These are phyloP conservation scores for Drosophila carrolli DNA, from an alignment of 1,140 invertebrate species.

Conservation along the genomic window DNA sequence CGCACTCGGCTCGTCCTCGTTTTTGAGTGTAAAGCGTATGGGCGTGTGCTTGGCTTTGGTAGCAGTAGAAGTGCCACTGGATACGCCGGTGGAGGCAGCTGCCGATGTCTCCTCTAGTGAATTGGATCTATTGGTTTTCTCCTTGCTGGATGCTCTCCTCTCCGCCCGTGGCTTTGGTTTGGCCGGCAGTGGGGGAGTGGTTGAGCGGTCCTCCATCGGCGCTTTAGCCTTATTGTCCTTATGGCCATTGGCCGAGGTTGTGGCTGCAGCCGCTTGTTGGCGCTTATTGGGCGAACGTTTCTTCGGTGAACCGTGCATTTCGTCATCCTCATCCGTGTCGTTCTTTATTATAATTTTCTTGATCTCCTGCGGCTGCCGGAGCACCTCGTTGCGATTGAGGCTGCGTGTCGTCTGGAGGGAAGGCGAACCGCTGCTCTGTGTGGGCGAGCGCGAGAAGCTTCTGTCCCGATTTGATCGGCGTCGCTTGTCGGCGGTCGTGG, in stretches of 20 bases:
- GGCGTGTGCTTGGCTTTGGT: constrained; percentile 71
- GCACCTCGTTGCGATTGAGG: constrained; percentile 67
- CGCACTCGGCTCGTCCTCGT: constrained; percentile 39
- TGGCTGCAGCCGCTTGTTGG: neutral
- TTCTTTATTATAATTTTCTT: constrained; percentile 81
- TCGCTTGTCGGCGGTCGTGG: constrained; percentile 48
- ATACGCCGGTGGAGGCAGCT: neutral
- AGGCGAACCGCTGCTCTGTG: constrained; percentile 66
- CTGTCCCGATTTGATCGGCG: constrained; percentile 46
- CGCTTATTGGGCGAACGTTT: constrained; percentile 46
- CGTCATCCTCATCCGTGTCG: constrained; percentile 76
- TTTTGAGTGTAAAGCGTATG: constrained; percentile 70
- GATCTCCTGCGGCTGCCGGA: constrained; percentile 76
- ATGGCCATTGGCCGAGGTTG: constrained; percentile 32
- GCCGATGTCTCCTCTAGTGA: constrained; percentile 3
- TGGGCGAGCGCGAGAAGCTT: constrained; percentile 61
- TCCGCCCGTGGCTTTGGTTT: constrained; percentile 34
- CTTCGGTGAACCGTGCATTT: constrained; percentile 34
- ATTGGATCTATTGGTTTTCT: constrained; percentile 22
- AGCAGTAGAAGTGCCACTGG: constrained; percentile 11
- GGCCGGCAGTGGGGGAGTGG: constrained; percentile 69
- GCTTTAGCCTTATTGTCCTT: constrained; percentile 51
- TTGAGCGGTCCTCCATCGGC: constrained; percentile 61
- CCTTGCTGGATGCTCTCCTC: constrained; percentile 42
- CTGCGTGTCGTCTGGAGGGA: constrained; percentile 51